These are phyloP conservation scores for Drosophila mulleri DNA, from an alignment of 2,888 invertebrate species.

Conservation along the genomic window DNA sequence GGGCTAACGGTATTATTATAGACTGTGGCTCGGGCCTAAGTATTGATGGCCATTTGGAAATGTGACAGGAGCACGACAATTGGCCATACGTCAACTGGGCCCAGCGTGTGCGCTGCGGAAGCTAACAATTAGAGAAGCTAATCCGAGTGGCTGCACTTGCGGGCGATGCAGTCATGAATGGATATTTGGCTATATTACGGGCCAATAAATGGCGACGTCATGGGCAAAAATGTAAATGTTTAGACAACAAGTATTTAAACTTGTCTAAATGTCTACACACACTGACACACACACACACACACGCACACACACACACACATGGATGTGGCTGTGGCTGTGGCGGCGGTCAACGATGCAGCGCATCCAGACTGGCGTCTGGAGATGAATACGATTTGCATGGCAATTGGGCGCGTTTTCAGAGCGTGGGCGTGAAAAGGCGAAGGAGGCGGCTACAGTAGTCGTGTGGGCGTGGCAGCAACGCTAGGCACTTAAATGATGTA, in stretches of 20 bases:
- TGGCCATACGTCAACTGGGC: conserved; percentile 49
- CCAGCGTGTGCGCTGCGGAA: conserved; percentile 5
- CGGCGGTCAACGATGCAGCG: conserved; percentile 44
- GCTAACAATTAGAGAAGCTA: conserved; percentile 44
- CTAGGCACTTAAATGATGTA: conserved; percentile 69
- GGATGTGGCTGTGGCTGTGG: conserved; percentile 27
- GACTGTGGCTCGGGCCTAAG: background rate
- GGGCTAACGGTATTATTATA: background rate
- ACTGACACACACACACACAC: conserved; percentile 7
- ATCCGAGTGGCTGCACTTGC: conserved; percentile 8
- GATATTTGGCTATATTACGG: conserved; percentile 52
- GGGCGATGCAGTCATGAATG: conserved; percentile 53
- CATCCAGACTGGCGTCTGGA: conserved; percentile 39
- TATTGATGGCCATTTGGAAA: conserved; percentile 36
- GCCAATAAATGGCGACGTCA: conserved; percentile 67
- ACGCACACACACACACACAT: conserved; percentile 14
- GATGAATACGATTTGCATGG: conserved; percentile 38
- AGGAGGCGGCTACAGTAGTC: background rate
- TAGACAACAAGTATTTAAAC: conserved; percentile 70
- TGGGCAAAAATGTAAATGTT: conserved; percentile 75
- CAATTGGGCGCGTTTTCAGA: conserved; percentile 17
- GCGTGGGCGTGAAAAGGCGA: conserved; percentile 22
- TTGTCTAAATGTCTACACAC: conserved; percentile 44
- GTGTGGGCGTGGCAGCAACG: conserved; percentile 43
- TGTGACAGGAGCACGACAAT: conserved; percentile 59